A percentile compares a stretch with the other conserved stretches of the same genome.
Evolutionary conservation across 2,113 vertebrate genomes (phyloP).

Genomic region (Nyctereutes procyonoides): DNA sequence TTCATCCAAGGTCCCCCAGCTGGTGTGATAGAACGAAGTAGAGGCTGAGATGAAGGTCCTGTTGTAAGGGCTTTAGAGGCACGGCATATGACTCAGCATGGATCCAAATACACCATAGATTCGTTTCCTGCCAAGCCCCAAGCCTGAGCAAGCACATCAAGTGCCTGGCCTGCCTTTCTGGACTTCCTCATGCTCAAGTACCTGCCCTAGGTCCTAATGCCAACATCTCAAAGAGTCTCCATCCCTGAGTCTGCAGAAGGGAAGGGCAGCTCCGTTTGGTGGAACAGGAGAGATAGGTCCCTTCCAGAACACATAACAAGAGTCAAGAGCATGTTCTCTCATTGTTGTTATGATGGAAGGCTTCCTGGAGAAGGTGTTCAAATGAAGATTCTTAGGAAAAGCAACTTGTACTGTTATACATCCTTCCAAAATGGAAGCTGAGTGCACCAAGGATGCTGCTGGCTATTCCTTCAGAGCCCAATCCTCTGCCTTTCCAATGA

Average conservation of each 20-base stretch:
- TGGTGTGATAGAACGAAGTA: not conserved
- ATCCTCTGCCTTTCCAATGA: not conserved
- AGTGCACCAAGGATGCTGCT: not conserved
- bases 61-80: not conserved
- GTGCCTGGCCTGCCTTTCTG: not conserved
- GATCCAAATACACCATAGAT: not conserved
- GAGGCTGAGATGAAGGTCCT: not conserved
- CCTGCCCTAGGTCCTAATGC: not conserved
- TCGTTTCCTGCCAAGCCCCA: not conserved
- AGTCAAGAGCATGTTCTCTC: not conserved
- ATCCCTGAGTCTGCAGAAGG: not conserved
- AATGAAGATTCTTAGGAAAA: not conserved
- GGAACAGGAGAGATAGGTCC: not conserved
- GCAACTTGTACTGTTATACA: not conserved
- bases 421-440: not conserved
- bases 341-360: not conserved
- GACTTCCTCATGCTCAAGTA: not conserved
- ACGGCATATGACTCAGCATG: not conserved
- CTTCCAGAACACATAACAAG: not conserved
- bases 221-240: not conserved
- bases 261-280: not conserved
- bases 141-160: not conserved
- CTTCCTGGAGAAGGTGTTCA: conserved; percentile 2
- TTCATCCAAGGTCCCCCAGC: not conserved
- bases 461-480: not conserved